A percentile compares a stretch with the other conserved stretches of the same genome.
phyloP scores from a whole-genome alignment of 1,140 invertebrate genomes.

The Piezodorus guildinii region DNA sequence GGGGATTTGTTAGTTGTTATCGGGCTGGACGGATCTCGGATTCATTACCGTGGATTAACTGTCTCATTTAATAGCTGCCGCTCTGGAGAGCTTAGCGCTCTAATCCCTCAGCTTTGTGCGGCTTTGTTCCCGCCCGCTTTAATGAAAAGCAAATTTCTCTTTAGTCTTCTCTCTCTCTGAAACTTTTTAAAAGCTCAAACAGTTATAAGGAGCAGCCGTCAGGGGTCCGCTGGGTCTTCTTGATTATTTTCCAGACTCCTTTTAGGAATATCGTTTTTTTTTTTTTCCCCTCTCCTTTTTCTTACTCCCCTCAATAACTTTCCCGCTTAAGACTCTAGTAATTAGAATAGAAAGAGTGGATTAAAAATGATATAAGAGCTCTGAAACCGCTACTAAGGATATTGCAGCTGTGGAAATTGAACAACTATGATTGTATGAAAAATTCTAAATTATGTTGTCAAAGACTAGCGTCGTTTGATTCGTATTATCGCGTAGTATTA shows the following conservation, averaged over 20 bases:
- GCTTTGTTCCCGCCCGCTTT: background rate
- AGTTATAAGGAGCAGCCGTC: background rate
- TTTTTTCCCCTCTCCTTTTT: background rate
- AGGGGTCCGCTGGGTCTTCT: background rate
- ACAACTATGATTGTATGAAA: too few species aligned
- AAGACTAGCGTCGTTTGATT: too few species aligned
- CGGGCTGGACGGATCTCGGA: background rate
- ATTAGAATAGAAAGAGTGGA: too few species aligned
- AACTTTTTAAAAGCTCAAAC: constrained; percentile 1
- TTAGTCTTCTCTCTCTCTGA: background rate
- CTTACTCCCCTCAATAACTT: background rate
- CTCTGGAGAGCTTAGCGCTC: too few species aligned
- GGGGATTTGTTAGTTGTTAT: constrained; percentile 8
- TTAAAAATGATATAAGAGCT: too few species aligned
- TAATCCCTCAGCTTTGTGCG: too few species aligned
- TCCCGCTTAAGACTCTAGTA: background rate
- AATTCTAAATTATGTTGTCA: too few species aligned
- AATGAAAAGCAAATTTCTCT: constrained; percentile 4
- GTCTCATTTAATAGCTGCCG: constrained; percentile 1
- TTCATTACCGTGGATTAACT: constrained; percentile 7
- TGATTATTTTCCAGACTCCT: background rate
- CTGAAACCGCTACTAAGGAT: too few species aligned
- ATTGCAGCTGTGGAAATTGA: too few species aligned
- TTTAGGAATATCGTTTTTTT: background rate
- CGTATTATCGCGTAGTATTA: too few species aligned